Percentiles rank a stretch among this genome's conserved stretches.
phyloP scores from a whole-genome alignment of 2,113 vertebrate genomes.

The Ptilorrhoa leucosticta region DNA sequence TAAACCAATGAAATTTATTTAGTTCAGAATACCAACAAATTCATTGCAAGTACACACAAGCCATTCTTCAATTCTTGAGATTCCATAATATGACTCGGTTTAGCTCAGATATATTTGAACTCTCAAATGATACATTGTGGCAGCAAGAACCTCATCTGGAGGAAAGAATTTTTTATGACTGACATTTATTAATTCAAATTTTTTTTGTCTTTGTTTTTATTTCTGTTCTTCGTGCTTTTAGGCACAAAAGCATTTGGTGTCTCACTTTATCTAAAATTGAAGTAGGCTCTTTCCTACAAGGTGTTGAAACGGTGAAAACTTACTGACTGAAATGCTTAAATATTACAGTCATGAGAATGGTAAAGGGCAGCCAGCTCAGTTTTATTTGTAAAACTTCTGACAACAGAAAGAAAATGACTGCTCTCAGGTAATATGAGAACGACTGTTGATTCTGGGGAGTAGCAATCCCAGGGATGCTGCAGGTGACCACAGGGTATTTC shows the following conservation, averaged over 20 bases:
- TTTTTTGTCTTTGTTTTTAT: background rate
- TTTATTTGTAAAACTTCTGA: background rate
- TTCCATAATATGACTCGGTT: fast-evolving
- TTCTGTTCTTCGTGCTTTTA: background rate
- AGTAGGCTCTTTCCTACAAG: background rate
- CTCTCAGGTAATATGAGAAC: fast-evolving
- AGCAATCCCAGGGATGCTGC: background rate
- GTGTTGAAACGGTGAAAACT: background rate
- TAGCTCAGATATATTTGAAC: background rate
- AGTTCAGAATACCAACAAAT: background rate
- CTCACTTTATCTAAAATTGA: background rate
- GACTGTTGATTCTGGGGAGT: fast-evolving
- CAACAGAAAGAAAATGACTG: background rate
- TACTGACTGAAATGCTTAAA: background rate
- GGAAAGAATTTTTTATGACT: background rate
- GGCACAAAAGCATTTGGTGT: background rate
- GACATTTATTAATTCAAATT: background rate
- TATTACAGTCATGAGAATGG: background rate
- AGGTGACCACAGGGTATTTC: background rate
- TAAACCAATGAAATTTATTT: background rate
- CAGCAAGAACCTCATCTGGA: background rate
- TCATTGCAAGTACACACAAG: fast-evolving
- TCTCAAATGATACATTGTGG: background rate
- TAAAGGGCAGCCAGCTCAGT: background rate
- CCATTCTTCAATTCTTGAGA: background rate